Evolutionary conservation across 1,140 invertebrate species (phyloP), one percentile per base, ranked within the genome.

Genomic region (Linepithema humile): DNA sequence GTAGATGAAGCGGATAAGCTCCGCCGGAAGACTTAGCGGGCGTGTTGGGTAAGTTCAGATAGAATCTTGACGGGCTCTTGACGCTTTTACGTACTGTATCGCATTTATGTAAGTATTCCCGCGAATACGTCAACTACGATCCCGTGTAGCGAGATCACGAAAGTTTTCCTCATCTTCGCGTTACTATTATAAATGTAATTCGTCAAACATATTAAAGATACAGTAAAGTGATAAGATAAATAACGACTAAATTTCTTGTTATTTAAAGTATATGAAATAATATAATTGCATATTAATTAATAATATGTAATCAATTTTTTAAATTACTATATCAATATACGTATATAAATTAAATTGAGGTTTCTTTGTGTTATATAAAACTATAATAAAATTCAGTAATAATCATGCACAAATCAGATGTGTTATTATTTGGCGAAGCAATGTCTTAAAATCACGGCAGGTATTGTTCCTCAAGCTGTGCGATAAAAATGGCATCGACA

Each of bases 1-100:
- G 82, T 38, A 80, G 85, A 90, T 90, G 78, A 29, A 48, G 15
- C 6, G 86, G 88, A 88, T 89, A 88, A 88, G 78, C 82, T 80
- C 84, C 74, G 40, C 73, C 75, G 40, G 77, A 73, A 83, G 89
- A 85, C 77, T 87, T 83, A 59, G 59, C 88, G 69, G 83, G 80
- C 84, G 89, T 89, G 90, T 90, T 89, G 86, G 80, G 40, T 75
- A 86, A 78, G 88, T 55, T 60, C 32, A 84, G 89, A 90, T 91
- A 88, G 70, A 88, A 90, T 90, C 90, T 91, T 75, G 77, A n/a
- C 45, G 73, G 40, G 48, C 17, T 12, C 82, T 84, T 69, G 65
- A 83, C 86, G 78, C 48, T 75, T 69, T 85, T 85, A 74, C 73
- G 65, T 73, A 78, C 50, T 29, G 53, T 53, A 57, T 10, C 15